phyloP scores from a whole-genome alignment of 2,113 vertebrate genomes.

The Ophiodon elongatus region DNA sequence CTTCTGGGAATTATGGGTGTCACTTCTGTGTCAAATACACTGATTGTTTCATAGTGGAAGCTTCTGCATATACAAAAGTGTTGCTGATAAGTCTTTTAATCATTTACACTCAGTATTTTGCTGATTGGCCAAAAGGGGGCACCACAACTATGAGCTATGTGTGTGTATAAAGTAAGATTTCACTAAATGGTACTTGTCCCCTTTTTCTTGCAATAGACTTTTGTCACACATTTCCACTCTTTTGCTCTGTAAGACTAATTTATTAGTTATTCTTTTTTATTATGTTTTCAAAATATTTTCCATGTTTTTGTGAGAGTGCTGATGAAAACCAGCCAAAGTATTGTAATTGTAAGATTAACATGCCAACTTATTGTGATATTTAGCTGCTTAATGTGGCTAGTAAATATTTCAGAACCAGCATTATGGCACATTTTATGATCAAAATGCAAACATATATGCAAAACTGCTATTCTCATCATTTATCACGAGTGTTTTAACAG shows the following conservation, averaged over 20 bases:
- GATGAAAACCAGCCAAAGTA: background rate
- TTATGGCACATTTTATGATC: background rate
- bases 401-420: background rate
- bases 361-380: background rate
- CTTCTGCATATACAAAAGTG: background rate
- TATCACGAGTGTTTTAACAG: background rate
- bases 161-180: background rate
- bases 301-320: background rate
- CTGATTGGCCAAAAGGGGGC: conserved; percentile 4
- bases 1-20: background rate
- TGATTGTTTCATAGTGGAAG: background rate
- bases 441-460: background rate
- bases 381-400: background rate
- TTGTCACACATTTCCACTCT: background rate
- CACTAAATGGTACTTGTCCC: background rate
- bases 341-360: background rate
- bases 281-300: background rate
- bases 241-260: background rate
- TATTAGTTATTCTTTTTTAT: too few species aligned
- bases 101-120: background rate
- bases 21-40: background rate
- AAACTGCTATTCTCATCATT: background rate
- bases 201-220: background rate
- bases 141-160: background rate
- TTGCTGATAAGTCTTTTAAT: background rate